Conservation (phyloP, 2,797 vertebrate species). For the Gallinago stenura region DNA sequence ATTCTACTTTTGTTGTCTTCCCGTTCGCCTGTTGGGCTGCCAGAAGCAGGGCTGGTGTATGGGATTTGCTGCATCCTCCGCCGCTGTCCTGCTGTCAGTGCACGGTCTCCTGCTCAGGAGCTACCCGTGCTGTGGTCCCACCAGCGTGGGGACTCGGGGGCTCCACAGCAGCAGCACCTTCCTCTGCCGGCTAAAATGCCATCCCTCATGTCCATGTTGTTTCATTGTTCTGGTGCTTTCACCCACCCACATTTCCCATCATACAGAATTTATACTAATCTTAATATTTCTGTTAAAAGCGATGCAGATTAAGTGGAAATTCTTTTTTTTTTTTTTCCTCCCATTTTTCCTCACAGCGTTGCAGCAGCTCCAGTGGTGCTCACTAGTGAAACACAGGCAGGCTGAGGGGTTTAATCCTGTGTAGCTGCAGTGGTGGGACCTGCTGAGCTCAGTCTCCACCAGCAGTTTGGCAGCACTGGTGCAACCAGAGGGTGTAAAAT, state of each 20-base stretch:
- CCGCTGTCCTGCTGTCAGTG: not conserved
- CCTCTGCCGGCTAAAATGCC: not conserved
- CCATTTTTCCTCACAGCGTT: accelerated
- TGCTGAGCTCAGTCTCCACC: not conserved
- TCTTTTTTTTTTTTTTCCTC: not conserved
- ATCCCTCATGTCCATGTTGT: not conserved
- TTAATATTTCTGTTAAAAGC: not conserved
- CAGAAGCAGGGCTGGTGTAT: not conserved
- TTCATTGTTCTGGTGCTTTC: not conserved
- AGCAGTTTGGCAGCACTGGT: not conserved
- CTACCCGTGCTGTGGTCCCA: not conserved
- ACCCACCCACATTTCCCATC: not conserved
- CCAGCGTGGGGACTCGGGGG: accelerated
- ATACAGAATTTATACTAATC: not conserved
- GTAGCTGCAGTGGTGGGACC: not conserved
- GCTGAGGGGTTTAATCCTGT: not conserved
- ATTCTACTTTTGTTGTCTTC: not conserved
- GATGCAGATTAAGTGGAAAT: not conserved
- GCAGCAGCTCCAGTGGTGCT: not conserved
- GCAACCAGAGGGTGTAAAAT: not conserved
- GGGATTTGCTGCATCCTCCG: not conserved
- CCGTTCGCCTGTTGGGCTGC: not conserved
- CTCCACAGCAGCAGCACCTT: not conserved
- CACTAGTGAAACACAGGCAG: not conserved
- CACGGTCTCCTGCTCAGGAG: not conserved